Evolutionary conservation across 1,140 invertebrate species (phyloP).

Genomic region (Pogonomyrmex barbatus): DNA sequence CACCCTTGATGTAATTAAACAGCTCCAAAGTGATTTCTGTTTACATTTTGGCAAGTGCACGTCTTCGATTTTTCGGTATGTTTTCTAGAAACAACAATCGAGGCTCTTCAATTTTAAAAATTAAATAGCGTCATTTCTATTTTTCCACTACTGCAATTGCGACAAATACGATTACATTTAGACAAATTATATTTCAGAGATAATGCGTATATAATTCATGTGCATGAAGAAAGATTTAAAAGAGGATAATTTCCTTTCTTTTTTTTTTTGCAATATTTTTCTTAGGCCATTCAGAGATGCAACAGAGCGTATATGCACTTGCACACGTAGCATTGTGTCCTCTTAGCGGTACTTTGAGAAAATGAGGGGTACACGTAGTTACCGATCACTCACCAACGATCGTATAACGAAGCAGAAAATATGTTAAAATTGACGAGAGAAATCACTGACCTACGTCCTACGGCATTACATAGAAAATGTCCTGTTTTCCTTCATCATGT

Average conservation of each 20-base stretch:
- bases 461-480: slow-evolving; percentile 62
- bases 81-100: too few relatives aligned
- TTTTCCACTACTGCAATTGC: background rate
- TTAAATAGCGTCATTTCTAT: too few relatives aligned
- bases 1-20: too few relatives aligned
- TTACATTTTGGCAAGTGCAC: too few relatives aligned
- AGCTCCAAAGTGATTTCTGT: too few relatives aligned
- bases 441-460: slow-evolving; percentile 61
- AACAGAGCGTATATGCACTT: slow-evolving; percentile 28
- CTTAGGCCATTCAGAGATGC: slow-evolving; percentile 23
- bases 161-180: background rate
- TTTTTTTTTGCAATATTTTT: slow-evolving; percentile 6
- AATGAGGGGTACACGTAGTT: slow-evolving; percentile 56
- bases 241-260: slow-evolving; percentile 13
- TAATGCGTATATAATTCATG: background rate
- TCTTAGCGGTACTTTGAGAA: slow-evolving; percentile 59
- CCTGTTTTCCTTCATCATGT: slow-evolving; percentile 54
- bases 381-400: slow-evolving; percentile 53
- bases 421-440: slow-evolving; percentile 61
- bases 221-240: background rate
- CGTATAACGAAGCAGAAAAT: slow-evolving; percentile 62
- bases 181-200: background rate
- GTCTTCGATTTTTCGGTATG: too few relatives aligned
- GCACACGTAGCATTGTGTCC: slow-evolving; percentile 34
- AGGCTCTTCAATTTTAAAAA: too few relatives aligned